Conservation (phyloP, 2,888 invertebrate species). For the Scaptomyza caliginosa region DNA sequence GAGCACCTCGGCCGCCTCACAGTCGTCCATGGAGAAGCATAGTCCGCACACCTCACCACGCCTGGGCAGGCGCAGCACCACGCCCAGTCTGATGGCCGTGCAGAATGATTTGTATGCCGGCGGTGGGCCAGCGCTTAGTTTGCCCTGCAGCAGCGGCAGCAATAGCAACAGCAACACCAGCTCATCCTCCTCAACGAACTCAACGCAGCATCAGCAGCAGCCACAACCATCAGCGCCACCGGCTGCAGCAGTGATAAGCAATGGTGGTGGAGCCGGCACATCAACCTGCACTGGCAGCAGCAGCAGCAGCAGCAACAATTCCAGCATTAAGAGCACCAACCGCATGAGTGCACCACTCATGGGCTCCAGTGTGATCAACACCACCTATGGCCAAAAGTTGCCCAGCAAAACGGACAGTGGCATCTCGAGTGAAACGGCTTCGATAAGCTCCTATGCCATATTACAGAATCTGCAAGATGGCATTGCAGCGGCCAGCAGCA, state of each 20-base stretch:
- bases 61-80: slow-evolving; percentile 84
- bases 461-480: slow-evolving; percentile 80
- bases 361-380: slow-evolving; percentile 68
- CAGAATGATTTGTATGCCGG: slow-evolving; percentile 83
- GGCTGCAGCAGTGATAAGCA: slow-evolving; percentile 71
- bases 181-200: slow-evolving; percentile 45
- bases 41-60: slow-evolving; percentile 87
- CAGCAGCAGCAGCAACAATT: slow-evolving; percentile 43
- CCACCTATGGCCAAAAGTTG: slow-evolving; percentile 69
- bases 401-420: slow-evolving; percentile 69
- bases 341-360: slow-evolving; percentile 84
- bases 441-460: slow-evolving; percentile 80
- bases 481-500: slow-evolving; percentile 7
- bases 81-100: slow-evolving; percentile 83
- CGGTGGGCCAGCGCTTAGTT: slow-evolving; percentile 71
- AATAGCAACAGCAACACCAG: slow-evolving; percentile 48
- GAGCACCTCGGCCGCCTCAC: slow-evolving; percentile 70
- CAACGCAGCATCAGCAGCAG: slow-evolving; percentile 37
- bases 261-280: slow-evolving; percentile 41
- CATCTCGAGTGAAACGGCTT: slow-evolving; percentile 69
- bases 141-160: slow-evolving; percentile 65
- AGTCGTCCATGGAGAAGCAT: slow-evolving; percentile 82
- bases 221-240: slow-evolving; percentile 80
- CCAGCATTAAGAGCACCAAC: slow-evolving; percentile 80
- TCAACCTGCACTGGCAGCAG: slow-evolving; percentile 31